Evolutionary conservation across 2,797 vertebrate genomes (phyloP).

Genomic region (Myioborus miniatus): DNA sequence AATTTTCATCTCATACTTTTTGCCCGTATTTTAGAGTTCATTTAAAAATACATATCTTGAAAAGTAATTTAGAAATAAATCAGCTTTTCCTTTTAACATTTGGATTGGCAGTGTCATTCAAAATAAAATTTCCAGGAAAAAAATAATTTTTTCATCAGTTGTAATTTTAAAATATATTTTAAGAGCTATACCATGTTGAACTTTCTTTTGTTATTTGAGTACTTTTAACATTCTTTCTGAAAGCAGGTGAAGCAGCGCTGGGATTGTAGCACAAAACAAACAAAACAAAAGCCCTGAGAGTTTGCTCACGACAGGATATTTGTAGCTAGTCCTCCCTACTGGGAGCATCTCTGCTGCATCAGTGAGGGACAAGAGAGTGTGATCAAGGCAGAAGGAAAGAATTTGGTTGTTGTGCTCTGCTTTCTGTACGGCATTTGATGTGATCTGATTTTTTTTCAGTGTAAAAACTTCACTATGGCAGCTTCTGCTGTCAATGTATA

Average conservation of each 20-base stretch:
- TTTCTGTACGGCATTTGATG: background rate
- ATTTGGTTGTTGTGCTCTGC: background rate
- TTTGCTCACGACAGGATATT: background rate
- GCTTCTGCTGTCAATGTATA: background rate
- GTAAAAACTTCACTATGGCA: background rate
- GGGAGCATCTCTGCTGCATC: background rate
- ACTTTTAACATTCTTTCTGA: background rate
- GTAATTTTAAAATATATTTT: background rate
- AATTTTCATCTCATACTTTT: background rate
- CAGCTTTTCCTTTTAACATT: background rate
- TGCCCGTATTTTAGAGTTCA: background rate
- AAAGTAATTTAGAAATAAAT: background rate
- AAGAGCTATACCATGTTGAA: background rate
- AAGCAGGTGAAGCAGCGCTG: background rate
- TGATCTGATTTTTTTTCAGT: background rate
- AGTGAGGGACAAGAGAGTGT: background rate
- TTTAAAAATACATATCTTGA: background rate
- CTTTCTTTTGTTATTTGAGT: background rate
- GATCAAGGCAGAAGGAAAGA: background rate
- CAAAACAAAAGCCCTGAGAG: background rate
- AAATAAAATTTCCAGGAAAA: background rate
- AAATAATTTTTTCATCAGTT: background rate
- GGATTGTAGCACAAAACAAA: background rate
- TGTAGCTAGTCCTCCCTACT: background rate
- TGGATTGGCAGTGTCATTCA: background rate